phyloP scores from a whole-genome alignment of 2,113 vertebrate species.

The Ovibos moschatus region DNA sequence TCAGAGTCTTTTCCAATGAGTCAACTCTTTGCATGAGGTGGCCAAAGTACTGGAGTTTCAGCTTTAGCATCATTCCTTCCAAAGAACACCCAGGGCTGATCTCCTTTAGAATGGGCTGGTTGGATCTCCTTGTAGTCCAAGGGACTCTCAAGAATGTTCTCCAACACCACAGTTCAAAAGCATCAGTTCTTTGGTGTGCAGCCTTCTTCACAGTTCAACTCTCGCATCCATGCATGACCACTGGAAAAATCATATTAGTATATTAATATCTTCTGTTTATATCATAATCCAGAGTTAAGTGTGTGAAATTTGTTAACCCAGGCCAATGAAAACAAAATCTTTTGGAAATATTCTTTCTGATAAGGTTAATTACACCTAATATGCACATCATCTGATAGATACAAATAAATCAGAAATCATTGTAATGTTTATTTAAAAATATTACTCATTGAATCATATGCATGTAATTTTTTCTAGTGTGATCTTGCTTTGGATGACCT shows the following conservation, averaged over 20 bases:
- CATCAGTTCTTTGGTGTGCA: fast-evolving
- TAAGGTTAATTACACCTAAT: constrained; percentile 20
- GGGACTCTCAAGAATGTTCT: no score
- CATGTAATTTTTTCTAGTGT: neutral
- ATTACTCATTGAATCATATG: constrained; percentile 27
- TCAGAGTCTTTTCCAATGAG: no score
- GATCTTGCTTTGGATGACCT: constrained; percentile 27
- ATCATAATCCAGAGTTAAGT: neutral
- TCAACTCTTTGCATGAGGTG: no score
- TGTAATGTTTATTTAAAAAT: constrained; percentile 28
- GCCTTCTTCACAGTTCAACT: no score
- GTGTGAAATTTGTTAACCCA: constrained; percentile 11
- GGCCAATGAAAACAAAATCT: neutral
- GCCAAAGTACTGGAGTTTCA: no score
- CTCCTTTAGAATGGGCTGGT: no score
- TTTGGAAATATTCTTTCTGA: constrained; percentile 31
- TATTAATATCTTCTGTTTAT: neutral
- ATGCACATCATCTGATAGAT: constrained; percentile 26
- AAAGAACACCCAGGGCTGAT: no score
- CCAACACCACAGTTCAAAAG: no score
- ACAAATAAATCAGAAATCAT: constrained; percentile 41
- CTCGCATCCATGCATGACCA: no score
- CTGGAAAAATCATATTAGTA: neutral
- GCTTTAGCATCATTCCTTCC: no score
- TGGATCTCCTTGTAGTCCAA: no score